These are phyloP conservation scores for Arrhamphus sclerolepis DNA, from an alignment of 2,797 vertebrate species.

Conservation along the genomic window DNA sequence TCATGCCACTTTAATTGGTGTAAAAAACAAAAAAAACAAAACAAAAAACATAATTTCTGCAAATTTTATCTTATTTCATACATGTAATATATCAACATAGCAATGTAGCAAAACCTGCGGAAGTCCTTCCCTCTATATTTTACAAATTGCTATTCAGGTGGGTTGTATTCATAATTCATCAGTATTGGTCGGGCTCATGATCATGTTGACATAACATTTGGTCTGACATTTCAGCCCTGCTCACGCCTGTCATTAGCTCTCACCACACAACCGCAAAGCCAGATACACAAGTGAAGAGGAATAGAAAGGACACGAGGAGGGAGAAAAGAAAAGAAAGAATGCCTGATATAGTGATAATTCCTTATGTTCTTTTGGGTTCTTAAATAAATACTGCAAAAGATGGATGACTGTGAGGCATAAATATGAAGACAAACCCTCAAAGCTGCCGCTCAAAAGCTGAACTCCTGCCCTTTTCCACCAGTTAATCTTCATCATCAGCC, in stretches of 20 bases:
- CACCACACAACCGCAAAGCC: conserved; percentile 74
- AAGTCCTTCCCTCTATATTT: conserved; percentile 19
- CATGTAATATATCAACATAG: not conserved
- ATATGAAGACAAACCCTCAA: conserved; percentile 4
- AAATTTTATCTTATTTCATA: too few species aligned
- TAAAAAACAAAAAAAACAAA: too few species aligned
- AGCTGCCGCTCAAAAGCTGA: conserved; percentile 31
- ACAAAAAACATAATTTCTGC: too few species aligned
- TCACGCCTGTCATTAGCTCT: conserved; percentile 79
- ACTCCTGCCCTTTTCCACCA: conserved; percentile 4
- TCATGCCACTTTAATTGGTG: too few species aligned
- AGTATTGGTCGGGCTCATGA: conserved; percentile 70
- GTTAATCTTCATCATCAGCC: conserved; percentile 57
- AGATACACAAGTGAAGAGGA: conserved; percentile 26
- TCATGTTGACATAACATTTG: conserved; percentile 87
- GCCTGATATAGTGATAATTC: not conserved
- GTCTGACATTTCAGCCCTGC: conserved; percentile 82
- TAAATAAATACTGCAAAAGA: conserved; percentile 34
- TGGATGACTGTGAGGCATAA: not conserved
- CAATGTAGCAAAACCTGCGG: conserved; percentile 20
- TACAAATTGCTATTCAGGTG: conserved; percentile 69
- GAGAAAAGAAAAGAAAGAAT: not conserved
- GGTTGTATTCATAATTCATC: conserved; percentile 80
- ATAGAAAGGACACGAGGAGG: not conserved
- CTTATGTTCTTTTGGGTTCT: conserved; percentile 38